These are phyloP conservation scores for Lepus europaeus DNA, from an alignment of 2,113 vertebrate species.

Conservation along the genomic window DNA sequence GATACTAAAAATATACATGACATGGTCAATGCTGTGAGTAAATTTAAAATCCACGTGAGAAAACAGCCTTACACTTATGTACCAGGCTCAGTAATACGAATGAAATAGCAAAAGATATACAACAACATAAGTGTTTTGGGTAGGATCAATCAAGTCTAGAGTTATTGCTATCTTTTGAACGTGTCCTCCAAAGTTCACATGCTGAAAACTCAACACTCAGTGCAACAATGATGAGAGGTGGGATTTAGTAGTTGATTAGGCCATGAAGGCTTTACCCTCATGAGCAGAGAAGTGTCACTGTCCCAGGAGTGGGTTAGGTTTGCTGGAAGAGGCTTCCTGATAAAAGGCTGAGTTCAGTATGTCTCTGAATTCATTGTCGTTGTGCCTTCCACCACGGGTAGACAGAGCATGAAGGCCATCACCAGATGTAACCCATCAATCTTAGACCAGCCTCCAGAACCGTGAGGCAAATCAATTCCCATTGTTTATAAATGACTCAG, in stretches of 20 bases:
- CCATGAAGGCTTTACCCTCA: background rate
- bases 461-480: background rate
- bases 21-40: slow-evolving; percentile 6
- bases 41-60: background rate
- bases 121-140: background rate
- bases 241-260: background rate
- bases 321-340: background rate
- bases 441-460: background rate
- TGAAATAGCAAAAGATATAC: slow-evolving; percentile 12
- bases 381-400: background rate
- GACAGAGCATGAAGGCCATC: background rate
- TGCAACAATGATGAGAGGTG: background rate
- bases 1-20: slow-evolving; percentile 37
- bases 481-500: background rate
- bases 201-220: background rate
- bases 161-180: background rate
- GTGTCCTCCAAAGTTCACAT: background rate
- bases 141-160: background rate
- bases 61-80: slow-evolving; percentile 47
- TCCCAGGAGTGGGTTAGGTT: background rate
- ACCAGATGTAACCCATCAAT: background rate
- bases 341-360: background rate
- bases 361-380: no score
- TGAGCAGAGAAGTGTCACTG: background rate
- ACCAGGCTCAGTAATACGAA: slow-evolving; percentile 17